phyloP scores from a whole-genome alignment of 2,797 vertebrate species.

The Bufotes viridis region DNA sequence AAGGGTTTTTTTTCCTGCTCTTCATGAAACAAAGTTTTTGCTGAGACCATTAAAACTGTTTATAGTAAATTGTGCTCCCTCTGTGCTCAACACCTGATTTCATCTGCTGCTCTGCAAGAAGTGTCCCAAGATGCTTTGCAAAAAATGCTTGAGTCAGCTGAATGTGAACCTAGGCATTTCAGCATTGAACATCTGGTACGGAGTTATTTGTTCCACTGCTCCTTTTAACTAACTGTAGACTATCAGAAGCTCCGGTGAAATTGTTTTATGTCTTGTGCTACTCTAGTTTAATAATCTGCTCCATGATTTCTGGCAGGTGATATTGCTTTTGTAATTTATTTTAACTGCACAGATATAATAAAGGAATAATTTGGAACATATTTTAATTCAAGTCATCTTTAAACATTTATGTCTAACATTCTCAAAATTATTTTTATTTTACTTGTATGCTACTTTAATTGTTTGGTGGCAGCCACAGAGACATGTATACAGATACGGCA shows the following conservation, averaged over 20 bases:
- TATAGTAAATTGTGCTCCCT: slow-evolving; percentile 71
- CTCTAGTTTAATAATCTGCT: slow-evolving; percentile 69
- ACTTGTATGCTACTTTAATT: not conserved
- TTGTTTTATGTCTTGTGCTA: slow-evolving; percentile 66
- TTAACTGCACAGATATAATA: slow-evolving; percentile 45
- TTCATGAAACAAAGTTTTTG: slow-evolving; percentile 78
- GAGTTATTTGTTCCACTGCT: slow-evolving; percentile 67
- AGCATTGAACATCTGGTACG: slow-evolving; percentile 79
- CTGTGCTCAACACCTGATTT: slow-evolving; percentile 79
- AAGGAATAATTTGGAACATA: slow-evolving; percentile 58
- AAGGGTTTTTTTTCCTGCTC: slow-evolving; percentile 61
- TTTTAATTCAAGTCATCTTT: slow-evolving; percentile 59
- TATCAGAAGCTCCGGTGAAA: slow-evolving; percentile 68
- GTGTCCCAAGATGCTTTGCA: slow-evolving; percentile 73
- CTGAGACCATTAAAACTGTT: slow-evolving; percentile 75
- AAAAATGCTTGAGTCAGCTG: slow-evolving; percentile 83
- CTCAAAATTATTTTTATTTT: not conserved
- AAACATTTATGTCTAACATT: slow-evolving; percentile 53
- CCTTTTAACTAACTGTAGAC: slow-evolving; percentile 70
- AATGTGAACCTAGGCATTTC: slow-evolving; percentile 70
- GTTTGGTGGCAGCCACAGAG: not conserved
- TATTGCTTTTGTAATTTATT: slow-evolving; percentile 63
- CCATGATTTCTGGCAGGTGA: slow-evolving; percentile 65
- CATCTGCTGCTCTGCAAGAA: slow-evolving; percentile 73
- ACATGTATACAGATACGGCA: not conserved